Evolutionary conservation across 2,113 vertebrate genomes (phyloP), one percentile per base, ranked within the genome.

Genomic region (Laticauda laticaudata): DNA sequence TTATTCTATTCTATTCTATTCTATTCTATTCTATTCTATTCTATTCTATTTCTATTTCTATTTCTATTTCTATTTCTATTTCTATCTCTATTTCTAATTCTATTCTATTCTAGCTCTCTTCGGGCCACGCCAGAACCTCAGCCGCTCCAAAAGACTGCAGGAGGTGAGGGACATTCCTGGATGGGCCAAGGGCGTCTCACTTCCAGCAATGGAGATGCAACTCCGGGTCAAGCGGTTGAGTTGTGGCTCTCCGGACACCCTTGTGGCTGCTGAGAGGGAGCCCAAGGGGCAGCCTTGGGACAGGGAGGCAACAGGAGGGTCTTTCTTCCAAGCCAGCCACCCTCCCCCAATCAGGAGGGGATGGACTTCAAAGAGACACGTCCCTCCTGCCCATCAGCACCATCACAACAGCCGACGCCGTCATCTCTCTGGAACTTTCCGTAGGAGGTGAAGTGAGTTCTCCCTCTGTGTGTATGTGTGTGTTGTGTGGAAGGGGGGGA

Each of bases 41-140:
- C 45, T 6, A 48, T 48, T 48, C 45, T 48, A 48, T 1, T 6
- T 48, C 48, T 7, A 6, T 48, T 48, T 5, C 45, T 45, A 45
- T 45, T 45, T 3, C 45, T 45, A 45, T 45, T 45, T 3, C 4
- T 43, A 43, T 3, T 45, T 45, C 45, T 45, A 45, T 45, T 48
- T n/a, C n/a, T n/a, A n/a, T n/a, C n/a, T n/a, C 45, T 48, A 6
- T 6, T 6, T 48, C 45, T 48, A 6, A 6, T 6, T 48, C 45
- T 48, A 6, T 48, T 48, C 45, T 48, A 6, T 48, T 48, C 45
- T 48, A 6, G 7, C 34, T 20, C 15, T 20, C 69, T 81, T 8
- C 1, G 15, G 15, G n/a, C 0, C n/a, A 20, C 2, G 1, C 14
- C n/a, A 0, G 5, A 34, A 2, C 14, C 64, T 34, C 0, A 5